Evolutionary conservation across 1,140 invertebrate genomes (phyloP).

Genomic region (Zaprionus camerounensis): DNA sequence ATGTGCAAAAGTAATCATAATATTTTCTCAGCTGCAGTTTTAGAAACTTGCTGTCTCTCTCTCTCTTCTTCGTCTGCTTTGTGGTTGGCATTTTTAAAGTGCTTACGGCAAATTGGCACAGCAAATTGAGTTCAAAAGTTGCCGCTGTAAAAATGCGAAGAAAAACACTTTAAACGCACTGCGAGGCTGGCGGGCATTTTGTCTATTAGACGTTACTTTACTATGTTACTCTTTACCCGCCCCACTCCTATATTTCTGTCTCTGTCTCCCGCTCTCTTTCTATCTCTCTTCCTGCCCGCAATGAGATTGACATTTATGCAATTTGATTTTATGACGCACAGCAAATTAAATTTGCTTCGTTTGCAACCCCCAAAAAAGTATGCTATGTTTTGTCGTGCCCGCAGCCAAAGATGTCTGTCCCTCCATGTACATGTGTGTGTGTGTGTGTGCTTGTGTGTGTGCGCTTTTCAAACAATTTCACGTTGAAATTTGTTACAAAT

Average conservation of each 20-base stretch:
- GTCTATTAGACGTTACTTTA: constrained; percentile 56
- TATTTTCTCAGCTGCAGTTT: constrained; percentile 73
- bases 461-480: constrained; percentile 66
- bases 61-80: constrained; percentile 6
- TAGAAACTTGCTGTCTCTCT: neutral
- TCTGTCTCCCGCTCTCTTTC: neutral
- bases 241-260: neutral
- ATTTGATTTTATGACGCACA: constrained; percentile 72
- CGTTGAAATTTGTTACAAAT: constrained; percentile 77
- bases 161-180: constrained; percentile 33
- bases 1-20: constrained; percentile 76
- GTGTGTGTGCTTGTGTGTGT: constrained; percentile 3
- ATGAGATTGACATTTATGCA: constrained; percentile 78
- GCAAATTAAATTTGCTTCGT: constrained; percentile 66
- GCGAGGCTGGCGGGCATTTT: constrained; percentile 22
- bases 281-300: neutral
- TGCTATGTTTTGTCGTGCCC: constrained; percentile 50
- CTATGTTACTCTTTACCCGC: neutral
- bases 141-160: constrained; percentile 36
- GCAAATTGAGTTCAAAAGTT: constrained; percentile 50
- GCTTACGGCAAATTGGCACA: constrained; percentile 34
- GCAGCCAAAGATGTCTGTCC: constrained; percentile 18
- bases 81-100: constrained; percentile 42
- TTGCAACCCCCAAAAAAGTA: constrained; percentile 44
- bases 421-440: neutral